Evolutionary conservation across 2,113 vertebrate species (phyloP), one percentile per base, ranked within the genome.

Genomic region (Pycnonotus jocosus): DNA sequence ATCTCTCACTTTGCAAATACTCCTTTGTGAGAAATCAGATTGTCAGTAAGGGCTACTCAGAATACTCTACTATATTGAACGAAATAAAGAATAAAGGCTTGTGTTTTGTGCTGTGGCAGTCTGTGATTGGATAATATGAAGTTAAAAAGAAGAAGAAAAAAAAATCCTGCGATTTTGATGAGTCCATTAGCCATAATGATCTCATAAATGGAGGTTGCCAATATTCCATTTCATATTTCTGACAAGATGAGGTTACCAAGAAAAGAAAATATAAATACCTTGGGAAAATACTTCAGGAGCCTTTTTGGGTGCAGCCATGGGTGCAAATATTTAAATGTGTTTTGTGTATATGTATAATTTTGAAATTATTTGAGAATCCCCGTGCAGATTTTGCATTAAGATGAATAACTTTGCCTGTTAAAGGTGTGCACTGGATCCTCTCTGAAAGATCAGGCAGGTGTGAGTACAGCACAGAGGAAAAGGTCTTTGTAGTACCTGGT

Each of bases 1-100:
- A 96, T 98, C 98, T 98, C 97, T 98, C 97, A 97, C 97, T 96
- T 98, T 96, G 97, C 95, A 97, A 97, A 97, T 97, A 92, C 73
- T 97, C 81, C 96, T 98, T 97, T 96, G 96, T 98, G 97, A 97
- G 95, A 97, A 97, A 96, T 97, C 95, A 97, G 97, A 88, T 93
- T 94, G 93, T 94, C 64, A 83, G 92, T 91, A 93, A 96, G 90
- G 92, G 88, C 92, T 96, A 80, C 93, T 90, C 79, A 73, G 94
- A 94, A 93, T 94, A 92, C 90, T 97, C 38, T 94, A 57, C 85
- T 91, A 71, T 80, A 82, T 70, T 83, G 93, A 97, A 95, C 83
- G 61, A 95, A 96, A 95, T 86, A 81, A 92, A 96, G 93, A 94
- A 92, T 82, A 82, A 97, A 92, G 83, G 33, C 73, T 90, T 90